Evolutionary conservation across 2,797 vertebrate species (phyloP).

Genomic region (Loriculus beryllinus): DNA sequence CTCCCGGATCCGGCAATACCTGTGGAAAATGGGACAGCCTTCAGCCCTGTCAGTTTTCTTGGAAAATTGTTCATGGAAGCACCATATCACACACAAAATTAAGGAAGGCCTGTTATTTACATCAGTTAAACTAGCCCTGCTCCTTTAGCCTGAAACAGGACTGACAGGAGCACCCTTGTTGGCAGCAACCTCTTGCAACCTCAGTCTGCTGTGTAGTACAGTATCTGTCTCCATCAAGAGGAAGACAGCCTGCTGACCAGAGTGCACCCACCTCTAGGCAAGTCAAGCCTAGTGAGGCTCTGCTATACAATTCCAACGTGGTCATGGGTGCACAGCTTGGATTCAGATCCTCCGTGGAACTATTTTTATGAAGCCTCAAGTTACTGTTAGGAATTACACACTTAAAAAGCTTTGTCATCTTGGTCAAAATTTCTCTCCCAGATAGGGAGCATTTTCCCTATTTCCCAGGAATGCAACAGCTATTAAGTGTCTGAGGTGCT

Average conservation of each 20-base stretch:
- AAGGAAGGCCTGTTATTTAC: not conserved
- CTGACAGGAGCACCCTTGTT: rapidly evolving
- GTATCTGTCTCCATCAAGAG: not conserved
- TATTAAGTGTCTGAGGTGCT: not conserved
- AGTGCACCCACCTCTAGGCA: rapidly evolving
- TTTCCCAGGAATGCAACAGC: not conserved
- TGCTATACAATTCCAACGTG: not conserved
- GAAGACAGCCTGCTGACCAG: not conserved
- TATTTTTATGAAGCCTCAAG: not conserved
- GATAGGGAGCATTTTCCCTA: not conserved
- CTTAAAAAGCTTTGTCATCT: not conserved
- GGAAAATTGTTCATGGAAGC: slow-evolving; percentile 14
- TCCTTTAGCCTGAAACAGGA: not conserved
- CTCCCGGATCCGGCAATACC: not conserved
- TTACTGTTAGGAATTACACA: not conserved
- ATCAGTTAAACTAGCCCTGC: not conserved
- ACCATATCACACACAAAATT: not conserved
- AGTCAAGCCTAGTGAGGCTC: not conserved
- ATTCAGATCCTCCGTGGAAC: not conserved
- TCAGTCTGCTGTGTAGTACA: not conserved
- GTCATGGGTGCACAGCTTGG: not conserved
- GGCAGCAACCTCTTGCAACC: not conserved
- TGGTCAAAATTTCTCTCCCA: not conserved
- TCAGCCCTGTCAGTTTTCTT: not conserved
- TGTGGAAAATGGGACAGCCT: slow-evolving; percentile 29